Percentiles rank a stretch among this genome's conserved stretches.
Evolutionary conservation across 2,888 invertebrate species (phyloP).

Genomic region (Ochropleura leucogaster): DNA sequence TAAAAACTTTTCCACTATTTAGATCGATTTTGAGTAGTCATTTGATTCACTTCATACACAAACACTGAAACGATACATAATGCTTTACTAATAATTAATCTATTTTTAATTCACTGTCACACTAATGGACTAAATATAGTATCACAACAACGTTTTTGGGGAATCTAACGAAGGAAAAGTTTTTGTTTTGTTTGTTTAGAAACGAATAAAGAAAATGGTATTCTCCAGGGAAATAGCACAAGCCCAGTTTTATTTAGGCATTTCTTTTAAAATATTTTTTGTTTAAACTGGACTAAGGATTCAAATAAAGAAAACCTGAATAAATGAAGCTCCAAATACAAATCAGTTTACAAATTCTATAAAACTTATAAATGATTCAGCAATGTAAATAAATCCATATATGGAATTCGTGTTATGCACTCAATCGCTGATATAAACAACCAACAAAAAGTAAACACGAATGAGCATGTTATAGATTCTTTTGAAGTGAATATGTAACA

Average conservation of each 20-base stretch:
- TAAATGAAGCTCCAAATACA: neutral
- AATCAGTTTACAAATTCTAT: neutral
- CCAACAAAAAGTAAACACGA: neutral
- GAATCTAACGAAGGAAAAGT: neutral
- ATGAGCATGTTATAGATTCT: neutral
- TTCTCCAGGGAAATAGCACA: neutral
- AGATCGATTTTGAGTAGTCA: neutral
- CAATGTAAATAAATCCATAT: neutral
- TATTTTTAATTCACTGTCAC: neutral
- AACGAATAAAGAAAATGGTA: neutral
- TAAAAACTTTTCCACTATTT: neutral
- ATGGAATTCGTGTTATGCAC: neutral
- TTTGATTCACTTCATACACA: neutral
- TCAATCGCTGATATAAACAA: neutral
- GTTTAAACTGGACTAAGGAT: neutral
- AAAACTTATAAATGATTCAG: neutral
- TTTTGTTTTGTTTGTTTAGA: neutral
- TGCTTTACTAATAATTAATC: neutral
- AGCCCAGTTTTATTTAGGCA: neutral
- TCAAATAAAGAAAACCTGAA: neutral
- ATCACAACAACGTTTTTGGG: neutral
- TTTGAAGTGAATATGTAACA: neutral
- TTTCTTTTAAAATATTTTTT: neutral
- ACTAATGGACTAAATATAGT: neutral
- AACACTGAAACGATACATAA: neutral